These are phyloP conservation scores for Noctua fimbriata DNA, from an alignment of 2,888 invertebrate genomes.

Conservation along the genomic window DNA sequence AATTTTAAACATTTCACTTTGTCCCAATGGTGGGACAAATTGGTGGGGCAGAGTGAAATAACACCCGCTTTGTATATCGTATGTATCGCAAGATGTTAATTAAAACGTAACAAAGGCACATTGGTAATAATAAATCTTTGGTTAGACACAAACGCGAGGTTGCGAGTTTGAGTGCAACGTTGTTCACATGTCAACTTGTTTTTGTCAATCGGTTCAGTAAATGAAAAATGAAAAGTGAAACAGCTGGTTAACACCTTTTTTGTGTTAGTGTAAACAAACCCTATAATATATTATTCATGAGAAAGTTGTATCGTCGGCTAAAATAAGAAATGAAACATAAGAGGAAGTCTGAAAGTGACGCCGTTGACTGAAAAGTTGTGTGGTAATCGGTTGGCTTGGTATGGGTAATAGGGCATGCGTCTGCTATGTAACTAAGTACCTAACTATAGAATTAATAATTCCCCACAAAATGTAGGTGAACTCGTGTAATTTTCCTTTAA, in stretches of 20 bases:
- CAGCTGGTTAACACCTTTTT: background rate
- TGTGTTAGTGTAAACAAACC: background rate
- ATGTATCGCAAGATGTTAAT: constrained; percentile 38
- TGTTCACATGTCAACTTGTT: constrained; percentile 7
- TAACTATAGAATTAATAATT: constrained; percentile 37
- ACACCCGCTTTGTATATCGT: constrained; percentile 3
- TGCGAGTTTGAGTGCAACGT: constrained; percentile 14
- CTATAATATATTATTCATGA: background rate
- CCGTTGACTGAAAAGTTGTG: too few relatives aligned
- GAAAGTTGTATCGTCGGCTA: too few relatives aligned
- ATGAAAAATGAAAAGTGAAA: background rate
- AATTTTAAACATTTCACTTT: background rate
- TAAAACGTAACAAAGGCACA: constrained; percentile 34
- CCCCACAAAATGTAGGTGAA: background rate
- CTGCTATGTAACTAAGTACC: too few relatives aligned
- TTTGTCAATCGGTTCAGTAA: constrained; percentile 14
- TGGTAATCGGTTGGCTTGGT: too few relatives aligned
- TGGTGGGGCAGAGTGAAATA: background rate
- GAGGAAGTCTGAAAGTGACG: too few relatives aligned
- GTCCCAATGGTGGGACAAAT: background rate
- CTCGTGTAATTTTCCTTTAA: constrained; percentile 40
- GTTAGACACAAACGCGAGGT: constrained; percentile 44
- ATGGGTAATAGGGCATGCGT: too few relatives aligned
- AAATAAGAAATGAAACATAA: too few relatives aligned
- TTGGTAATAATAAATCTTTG: constrained; percentile 45